Evolutionary conservation across 2,113 vertebrate species (phyloP), one percentile per base, ranked within the genome.

Genomic region (Planiliza haematocheilus): DNA sequence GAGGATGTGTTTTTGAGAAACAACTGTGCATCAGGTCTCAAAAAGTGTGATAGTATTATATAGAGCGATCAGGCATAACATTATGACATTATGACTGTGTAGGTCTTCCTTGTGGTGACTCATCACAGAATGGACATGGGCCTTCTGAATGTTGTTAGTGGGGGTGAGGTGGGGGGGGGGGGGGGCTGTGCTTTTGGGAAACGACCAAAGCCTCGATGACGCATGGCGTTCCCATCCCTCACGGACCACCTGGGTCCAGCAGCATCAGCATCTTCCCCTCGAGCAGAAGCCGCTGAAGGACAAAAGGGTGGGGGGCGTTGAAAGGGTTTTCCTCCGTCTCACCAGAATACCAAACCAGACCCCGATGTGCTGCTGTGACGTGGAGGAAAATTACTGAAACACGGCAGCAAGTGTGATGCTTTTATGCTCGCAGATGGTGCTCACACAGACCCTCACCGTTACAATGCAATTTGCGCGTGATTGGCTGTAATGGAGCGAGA

Each of bases 391-490:
- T 79, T n/a, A 76, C 73, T 56, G 53, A 58, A 74, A 73, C 48
- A 21, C 57, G 37, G 63, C 13, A 48, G 21, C 4, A 53, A 74
- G 41, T 46, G 62, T 24, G 64, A 10, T 20, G 80, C 75, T 81
- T 84, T 85, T 70, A 79, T 85, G 36, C 9, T 10, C 49, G 8
- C 86, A 89, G 86, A 86, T 89, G 88, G 81, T 50, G 86, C 75
- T 74, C 52, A 34, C 58, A 70, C 70, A 77, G 55, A 68, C 49
- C 56, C 52, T 62, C 70, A 24, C 39, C 4, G 37, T 80, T 62
- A 86, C 86, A 81, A 84, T 83, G 89, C 82, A 85, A 75, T 82
- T 74, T 77, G 68, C 65, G 38, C 61, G 56, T 90, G 84, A 90
- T 87, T 90, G 80, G 79, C 85, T 89, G 71, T 77, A 89, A 85